phyloP scores from a whole-genome alignment of 2,888 invertebrate genomes.

The Azorinus chamasolen region DNA sequence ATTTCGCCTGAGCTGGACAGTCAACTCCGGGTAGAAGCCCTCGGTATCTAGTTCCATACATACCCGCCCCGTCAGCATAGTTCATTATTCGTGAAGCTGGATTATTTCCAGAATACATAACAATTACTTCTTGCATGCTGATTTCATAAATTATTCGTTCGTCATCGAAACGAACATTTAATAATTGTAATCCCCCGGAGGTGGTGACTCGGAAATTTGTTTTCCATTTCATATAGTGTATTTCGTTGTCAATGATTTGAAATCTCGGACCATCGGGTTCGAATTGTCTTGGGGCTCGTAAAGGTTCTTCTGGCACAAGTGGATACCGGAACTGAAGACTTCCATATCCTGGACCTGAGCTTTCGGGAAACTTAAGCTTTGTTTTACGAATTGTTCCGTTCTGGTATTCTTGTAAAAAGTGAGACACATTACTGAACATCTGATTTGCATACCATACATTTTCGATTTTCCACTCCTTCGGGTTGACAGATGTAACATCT shows the following conservation, averaged over 20 bases:
- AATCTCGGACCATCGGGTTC: conserved; percentile 80
- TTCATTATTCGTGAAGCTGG: conserved; percentile 77
- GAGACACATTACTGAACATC: conserved; percentile 70
- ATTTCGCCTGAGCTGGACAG: conserved; percentile 80
- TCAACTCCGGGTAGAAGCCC: conserved; percentile 82
- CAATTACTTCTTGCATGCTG: conserved; percentile 83
- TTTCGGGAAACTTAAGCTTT: conserved; percentile 64
- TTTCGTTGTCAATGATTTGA: conserved; percentile 71
- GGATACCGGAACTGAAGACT: conserved; percentile 71
- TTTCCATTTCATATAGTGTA: conserved; percentile 82
- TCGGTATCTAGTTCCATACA: conserved; percentile 78
- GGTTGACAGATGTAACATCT: conserved; percentile 71
- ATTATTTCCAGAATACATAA: conserved; percentile 81
- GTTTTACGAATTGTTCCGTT: conserved; percentile 73
- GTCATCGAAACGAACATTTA: conserved; percentile 76
- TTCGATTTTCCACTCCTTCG: conserved; percentile 75
- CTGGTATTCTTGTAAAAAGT: conserved; percentile 70
- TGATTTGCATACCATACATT: conserved; percentile 79
- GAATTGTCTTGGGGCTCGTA: conserved; percentile 75
- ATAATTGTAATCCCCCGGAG: conserved; percentile 77
- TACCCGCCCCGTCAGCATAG: conserved; percentile 79
- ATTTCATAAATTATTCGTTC: conserved; percentile 83
- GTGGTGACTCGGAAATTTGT: conserved; percentile 79
- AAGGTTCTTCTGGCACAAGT: conserved; percentile 61
- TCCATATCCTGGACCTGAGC: conserved; percentile 64